A percentile compares a stretch with the other conserved stretches of the same genome.
Evolutionary conservation across 2,888 invertebrate species (phyloP).

Genomic region (Tenodera sinensis): DNA sequence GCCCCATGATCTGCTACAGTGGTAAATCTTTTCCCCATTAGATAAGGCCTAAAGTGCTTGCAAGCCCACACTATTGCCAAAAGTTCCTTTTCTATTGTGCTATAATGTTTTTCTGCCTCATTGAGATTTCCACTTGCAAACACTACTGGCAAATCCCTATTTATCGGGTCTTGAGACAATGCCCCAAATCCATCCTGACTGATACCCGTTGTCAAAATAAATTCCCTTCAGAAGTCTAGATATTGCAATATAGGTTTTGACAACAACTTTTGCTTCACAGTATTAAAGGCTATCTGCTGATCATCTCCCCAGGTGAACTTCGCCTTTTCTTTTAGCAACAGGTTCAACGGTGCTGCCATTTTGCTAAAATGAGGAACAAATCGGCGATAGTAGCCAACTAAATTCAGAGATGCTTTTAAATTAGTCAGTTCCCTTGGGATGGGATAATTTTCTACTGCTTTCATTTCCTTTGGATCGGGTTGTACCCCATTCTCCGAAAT

Average conservation of each 20-base stretch:
- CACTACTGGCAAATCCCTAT: too few species aligned
- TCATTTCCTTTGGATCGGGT: too few species aligned
- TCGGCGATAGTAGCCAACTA: slow-evolving; percentile 41
- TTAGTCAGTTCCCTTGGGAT: too few species aligned
- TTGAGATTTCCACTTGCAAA: slow-evolving; percentile 36
- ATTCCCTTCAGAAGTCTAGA: slow-evolving; percentile 36
- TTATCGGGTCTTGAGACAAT: slow-evolving; percentile 33
- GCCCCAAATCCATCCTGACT: slow-evolving; percentile 34
- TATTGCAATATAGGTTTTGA: slow-evolving; percentile 33
- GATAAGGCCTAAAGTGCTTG: slow-evolving; percentile 38
- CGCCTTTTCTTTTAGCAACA: slow-evolving; percentile 1
- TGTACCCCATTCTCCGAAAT: too few species aligned
- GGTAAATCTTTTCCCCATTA: slow-evolving; percentile 37
- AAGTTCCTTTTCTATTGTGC: slow-evolving; percentile 36
- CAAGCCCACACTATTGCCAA: slow-evolving; percentile 36
- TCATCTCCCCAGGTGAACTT: background rate
- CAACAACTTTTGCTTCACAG: slow-evolving; percentile 19
- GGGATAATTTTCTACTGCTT: too few species aligned
- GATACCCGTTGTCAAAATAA: slow-evolving; percentile 37
- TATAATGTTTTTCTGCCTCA: slow-evolving; percentile 32
- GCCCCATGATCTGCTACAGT: slow-evolving; percentile 39
- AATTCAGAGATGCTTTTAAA: too few species aligned
- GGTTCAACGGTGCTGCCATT: slow-evolving; percentile 37
- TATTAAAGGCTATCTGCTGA: background rate
- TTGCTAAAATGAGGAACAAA: slow-evolving; percentile 41